These are phyloP conservation scores for Nerophis ophidion DNA, from an alignment of 2,113 vertebrate genomes.

Conservation along the genomic window DNA sequence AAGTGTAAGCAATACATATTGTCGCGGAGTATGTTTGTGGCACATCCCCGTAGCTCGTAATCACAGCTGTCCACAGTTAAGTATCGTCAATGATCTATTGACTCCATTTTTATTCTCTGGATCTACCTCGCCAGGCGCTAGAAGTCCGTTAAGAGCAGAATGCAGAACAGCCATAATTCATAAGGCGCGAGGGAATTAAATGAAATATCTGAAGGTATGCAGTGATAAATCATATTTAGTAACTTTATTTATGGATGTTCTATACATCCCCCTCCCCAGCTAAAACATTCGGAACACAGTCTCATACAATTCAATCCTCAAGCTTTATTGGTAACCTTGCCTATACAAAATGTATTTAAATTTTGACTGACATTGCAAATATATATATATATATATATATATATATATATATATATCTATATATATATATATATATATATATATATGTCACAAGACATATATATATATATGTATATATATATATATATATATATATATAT, in stretches of 20 bases:
- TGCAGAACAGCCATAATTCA: constrained; percentile 51
- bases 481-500: too few relatives aligned
- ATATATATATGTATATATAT: too few relatives aligned
- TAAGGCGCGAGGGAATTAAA: constrained; percentile 33
- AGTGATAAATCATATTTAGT: constrained; percentile 15
- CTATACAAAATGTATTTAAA: too few relatives aligned
- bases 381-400: too few relatives aligned
- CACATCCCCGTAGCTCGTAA: constrained; percentile 69
- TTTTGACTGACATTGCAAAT: too few relatives aligned
- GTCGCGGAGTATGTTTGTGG: constrained; percentile 68
- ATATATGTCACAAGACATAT: too few relatives aligned
- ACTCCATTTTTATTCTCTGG: constrained; percentile 72
- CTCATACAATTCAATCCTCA: background rate
- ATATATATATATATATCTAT: too few relatives aligned
- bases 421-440: too few relatives aligned
- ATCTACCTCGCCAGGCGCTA: constrained; percentile 51
- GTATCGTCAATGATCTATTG: constrained; percentile 74
- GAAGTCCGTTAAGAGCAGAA: constrained; percentile 48
- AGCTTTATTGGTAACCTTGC: too few relatives aligned
- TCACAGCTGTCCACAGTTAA: constrained; percentile 73
- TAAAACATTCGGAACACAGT: background rate
- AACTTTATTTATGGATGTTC: background rate
- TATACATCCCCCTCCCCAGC: background rate
- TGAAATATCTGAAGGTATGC: constrained; percentile 1
- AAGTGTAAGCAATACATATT: constrained; percentile 74